Evolutionary conservation across 2,113 vertebrate species (phyloP).

Genomic region (Microcebus griseorufus): DNA sequence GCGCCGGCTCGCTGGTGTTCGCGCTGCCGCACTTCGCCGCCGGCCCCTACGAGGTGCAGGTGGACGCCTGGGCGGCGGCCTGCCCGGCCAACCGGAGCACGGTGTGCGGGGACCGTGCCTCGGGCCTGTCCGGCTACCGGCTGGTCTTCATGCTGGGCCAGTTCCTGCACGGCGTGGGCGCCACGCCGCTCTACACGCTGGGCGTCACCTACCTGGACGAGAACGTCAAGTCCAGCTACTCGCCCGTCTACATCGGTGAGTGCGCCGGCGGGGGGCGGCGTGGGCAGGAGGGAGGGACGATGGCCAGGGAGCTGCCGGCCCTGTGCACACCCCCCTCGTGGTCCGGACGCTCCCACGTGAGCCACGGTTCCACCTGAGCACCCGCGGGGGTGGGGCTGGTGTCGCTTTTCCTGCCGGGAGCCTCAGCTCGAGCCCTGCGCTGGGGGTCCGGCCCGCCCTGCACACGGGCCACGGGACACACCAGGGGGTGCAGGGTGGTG

Average conservation of each 20-base stretch:
- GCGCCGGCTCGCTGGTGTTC: constrained; percentile 93
- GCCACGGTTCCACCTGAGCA: too few species aligned
- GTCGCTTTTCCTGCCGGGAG: background rate
- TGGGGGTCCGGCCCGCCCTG: too few species aligned
- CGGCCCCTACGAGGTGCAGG: constrained; percentile 84
- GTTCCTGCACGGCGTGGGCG: constrained; percentile 94
- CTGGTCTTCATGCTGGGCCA: constrained; percentile 97
- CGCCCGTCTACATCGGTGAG: constrained; percentile 97
- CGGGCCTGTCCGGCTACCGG: constrained; percentile 87
- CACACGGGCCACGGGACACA: background rate
- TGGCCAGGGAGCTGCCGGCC: too few species aligned
- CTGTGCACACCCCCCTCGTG: too few species aligned
- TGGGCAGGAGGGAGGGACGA: fast-evolving
- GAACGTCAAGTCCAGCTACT: constrained; percentile 94
- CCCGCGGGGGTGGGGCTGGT: too few species aligned
- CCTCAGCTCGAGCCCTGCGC: too few species aligned
- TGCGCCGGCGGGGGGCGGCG: background rate
- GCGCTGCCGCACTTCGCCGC: constrained; percentile 94
- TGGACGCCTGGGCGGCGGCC: constrained; percentile 67
- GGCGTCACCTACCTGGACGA: constrained; percentile 98
- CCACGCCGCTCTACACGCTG: constrained; percentile 96
- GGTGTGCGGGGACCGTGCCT: constrained; percentile 74
- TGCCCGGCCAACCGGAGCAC: constrained; percentile 86
- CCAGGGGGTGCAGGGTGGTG: background rate
- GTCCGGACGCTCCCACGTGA: too few species aligned